Evolutionary conservation across 23 tunicate species (phyloP).

Genomic region (Trididemnum nubilum): DNA sequence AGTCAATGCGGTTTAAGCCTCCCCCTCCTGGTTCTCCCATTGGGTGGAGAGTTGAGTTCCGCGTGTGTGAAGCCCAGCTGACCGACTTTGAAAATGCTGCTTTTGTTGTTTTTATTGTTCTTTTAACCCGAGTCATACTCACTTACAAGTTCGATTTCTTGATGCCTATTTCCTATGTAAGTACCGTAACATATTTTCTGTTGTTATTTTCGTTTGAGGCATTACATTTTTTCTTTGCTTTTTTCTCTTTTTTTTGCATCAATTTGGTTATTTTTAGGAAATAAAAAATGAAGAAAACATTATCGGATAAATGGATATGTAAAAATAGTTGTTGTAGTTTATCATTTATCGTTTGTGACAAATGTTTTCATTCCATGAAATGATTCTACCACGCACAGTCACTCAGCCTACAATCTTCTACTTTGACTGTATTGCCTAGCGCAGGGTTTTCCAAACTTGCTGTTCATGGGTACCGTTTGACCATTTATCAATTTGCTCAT

Average conservation of each 20-base stretch:
- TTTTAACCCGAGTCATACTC: constrained; percentile 85
- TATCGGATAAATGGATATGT: too few species aligned
- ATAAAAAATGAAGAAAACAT: too few species aligned
- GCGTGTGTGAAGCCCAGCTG: constrained; percentile 87
- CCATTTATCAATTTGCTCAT: too few species aligned
- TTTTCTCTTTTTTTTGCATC: not conserved
- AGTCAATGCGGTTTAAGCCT: constrained; percentile 95
- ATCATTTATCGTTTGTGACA: too few species aligned
- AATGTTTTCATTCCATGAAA: too few species aligned
- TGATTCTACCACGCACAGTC: too few species aligned
- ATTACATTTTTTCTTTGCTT: not conserved
- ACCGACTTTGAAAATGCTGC: constrained; percentile 97
- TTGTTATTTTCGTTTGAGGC: not conserved
- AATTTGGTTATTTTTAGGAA: not conserved
- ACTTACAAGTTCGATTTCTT: constrained; percentile 88
- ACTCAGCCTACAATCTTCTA: too few species aligned
- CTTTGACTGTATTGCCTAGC: too few species aligned
- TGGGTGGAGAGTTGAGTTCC: constrained; percentile 96
- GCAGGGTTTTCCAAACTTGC: too few species aligned
- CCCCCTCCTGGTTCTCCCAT: constrained; percentile 93
- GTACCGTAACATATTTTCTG: not conserved
- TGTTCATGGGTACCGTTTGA: too few species aligned
- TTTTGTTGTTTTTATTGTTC: constrained; percentile 86
- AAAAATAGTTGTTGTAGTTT: too few species aligned
- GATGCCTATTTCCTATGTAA: constrained; percentile 84